Evolutionary conservation across 2,113 vertebrate species (phyloP).

Genomic region (Trichechus manatus): DNA sequence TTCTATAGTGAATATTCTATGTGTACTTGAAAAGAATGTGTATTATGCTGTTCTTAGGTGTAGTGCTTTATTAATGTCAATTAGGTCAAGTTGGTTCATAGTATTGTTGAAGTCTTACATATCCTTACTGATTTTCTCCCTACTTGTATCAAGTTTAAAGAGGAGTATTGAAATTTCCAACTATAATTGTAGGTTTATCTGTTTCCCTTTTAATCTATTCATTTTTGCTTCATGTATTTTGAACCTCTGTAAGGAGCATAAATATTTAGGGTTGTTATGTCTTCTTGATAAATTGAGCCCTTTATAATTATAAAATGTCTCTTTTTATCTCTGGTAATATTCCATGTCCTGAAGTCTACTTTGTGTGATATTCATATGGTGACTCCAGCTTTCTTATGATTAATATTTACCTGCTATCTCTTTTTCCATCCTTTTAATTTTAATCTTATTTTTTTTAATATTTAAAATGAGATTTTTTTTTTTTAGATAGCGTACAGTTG

Average conservation of each 20-base stretch:
- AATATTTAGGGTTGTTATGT: background rate
- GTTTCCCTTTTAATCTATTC: constrained; percentile 4
- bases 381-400: background rate
- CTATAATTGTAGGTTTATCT: background rate
- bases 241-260: background rate
- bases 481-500: background rate
- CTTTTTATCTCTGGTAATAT: constrained; percentile 1
- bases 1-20: background rate
- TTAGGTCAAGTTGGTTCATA: background rate
- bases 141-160: constrained; percentile 1
- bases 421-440: constrained; percentile 16
- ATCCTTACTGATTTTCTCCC: constrained; percentile 2
- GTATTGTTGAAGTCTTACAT: background rate
- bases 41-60: background rate
- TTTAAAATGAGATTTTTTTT: constrained; percentile 19
- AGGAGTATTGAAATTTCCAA: background rate
- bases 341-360: background rate
- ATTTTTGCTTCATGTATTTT: constrained; percentile 12
- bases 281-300: background rate
- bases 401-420: background rate
- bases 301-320: background rate
- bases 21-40: background rate
- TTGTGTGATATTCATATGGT: background rate
- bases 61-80: background rate
- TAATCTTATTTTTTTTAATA: background rate